Evolutionary conservation across 2,888 invertebrate genomes (phyloP), one percentile per base, ranked within the genome.

Genomic region (Pterobdella sp.): DNA sequence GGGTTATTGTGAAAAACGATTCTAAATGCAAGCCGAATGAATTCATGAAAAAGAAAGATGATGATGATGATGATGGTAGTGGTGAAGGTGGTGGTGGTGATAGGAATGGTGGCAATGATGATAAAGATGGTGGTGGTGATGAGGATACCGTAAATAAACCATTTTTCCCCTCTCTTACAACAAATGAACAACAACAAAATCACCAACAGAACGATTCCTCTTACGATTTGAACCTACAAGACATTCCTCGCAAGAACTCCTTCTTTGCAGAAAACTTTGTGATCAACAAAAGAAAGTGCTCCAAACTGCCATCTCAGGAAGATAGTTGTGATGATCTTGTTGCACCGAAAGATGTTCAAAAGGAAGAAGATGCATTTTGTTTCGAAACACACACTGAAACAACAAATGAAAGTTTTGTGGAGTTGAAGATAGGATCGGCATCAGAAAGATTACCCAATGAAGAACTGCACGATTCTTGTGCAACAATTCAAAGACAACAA

Each of bases 11-110:
- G 18, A 31, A 56, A 26, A 68, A 64, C 1, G 68, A 68, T 49
- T 56, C 67, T 26, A 60, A 68, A 29, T 42, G 67, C 0, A 67
- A 67, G 35, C 49, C 29, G 18, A 49, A 72, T 1, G 72, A 72
- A 1, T 35, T 35, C 18, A 36, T 56, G 26, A 34, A 37, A 1
- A 56, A 72, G 18, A 64, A 34, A n/a, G 37, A 64, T 35, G 72
- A 64, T 1, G 35, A 64, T 7, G 63, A 63, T 2, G 72, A 72
- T 4, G 72, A 64, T 34, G 64, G 56, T 4, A 4, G 35, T 18
- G 72, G n/a, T 34, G 64, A 64, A 1, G 34, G n/a, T 2, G 72
- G 36, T 3, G 29, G 29, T 7, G 72, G 36, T 4, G 72, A 63
- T 32, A 36, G 63, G n/a, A 35, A 64, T n/a, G 72, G 52, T 2